Base-by-base conservation (phyloP, 2,888 invertebrate species). In the Athripsodes cinereus region DNA sequence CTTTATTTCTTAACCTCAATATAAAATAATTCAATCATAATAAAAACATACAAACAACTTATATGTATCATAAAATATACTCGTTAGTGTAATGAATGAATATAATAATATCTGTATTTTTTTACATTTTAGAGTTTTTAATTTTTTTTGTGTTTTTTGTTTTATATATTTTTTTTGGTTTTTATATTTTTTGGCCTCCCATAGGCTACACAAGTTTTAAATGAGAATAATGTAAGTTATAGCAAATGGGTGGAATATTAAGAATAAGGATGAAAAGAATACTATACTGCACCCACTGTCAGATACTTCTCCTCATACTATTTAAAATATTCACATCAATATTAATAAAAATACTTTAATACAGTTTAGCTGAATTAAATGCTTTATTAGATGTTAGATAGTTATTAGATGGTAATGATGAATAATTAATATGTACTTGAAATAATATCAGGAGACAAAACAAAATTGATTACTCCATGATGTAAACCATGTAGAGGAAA, bases 401-500 rank as follows among this genome's bases (percentile, higher is more conserved):
- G n/a, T n/a, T n/a, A n/a, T n/a, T n/a, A n/a, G n/a, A n/a, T n/a
- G n/a, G n/a, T n/a, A n/a, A n/a, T n/a, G n/a, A n/a, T n/a, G n/a
- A n/a, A n/a, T n/a, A n/a, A n/a, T n/a, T n/a, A n/a, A n/a, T n/a
- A n/a, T n/a, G n/a, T 48, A 16, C 13, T 11, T 19, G 16, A 48
- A 19, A 40, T 40, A 40, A 40, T 13, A 40, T 3, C 3, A 40
- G 40, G 13, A 40, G 6, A 54, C 5, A 31, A 46, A 18, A 40
- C 22, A 57, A 18, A 44, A 57, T 64, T 68, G 3, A 19, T 20
- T 73, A 74, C 67, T 74, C 74, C 68, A 74, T 73, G 66, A 73
- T 72, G 62, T 68, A 70, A 52, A 74, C 74, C 51, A 74, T 71
- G 64, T 75, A 71, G 64, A 83, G 78, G 68, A 82, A 80, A 66